These are phyloP conservation scores for Drosophila barbarae DNA, from an alignment of 2,888 invertebrate species.

Conservation along the genomic window DNA sequence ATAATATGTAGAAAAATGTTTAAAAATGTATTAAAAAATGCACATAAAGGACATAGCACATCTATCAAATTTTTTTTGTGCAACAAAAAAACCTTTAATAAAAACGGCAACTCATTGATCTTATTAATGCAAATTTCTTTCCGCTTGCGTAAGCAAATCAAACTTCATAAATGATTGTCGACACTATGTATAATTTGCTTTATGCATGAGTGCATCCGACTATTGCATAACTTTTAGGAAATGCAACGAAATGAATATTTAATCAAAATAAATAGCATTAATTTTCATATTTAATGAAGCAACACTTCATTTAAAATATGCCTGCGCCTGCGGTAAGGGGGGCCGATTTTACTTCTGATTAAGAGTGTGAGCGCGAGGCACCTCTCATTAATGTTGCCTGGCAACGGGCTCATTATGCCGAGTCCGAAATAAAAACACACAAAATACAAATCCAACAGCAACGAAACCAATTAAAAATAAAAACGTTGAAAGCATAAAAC, in stretches of 20 bases:
- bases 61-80: background rate
- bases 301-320: constrained; percentile 57
- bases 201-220: constrained; percentile 16
- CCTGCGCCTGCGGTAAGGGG: constrained; percentile 2
- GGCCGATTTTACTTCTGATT: constrained; percentile 25
- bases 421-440: constrained; percentile 35
- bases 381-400: constrained; percentile 55
- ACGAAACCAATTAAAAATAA: constrained; percentile 57
- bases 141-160: constrained; percentile 35
- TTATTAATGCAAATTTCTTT: constrained; percentile 5
- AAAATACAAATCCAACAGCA: constrained; percentile 43
- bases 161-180: constrained; percentile 28
- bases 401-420: constrained; percentile 57
- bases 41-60: background rate
- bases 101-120: background rate
- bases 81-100: background rate
- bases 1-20: background rate
- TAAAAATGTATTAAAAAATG: background rate
- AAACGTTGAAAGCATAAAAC: constrained; percentile 46
- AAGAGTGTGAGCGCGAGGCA: constrained; percentile 29
- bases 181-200: constrained; percentile 14
- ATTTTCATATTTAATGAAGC: constrained; percentile 71
- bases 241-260: constrained; percentile 55
- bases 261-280: constrained; percentile 57
- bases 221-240: constrained; percentile 36